Base-by-base conservation (phyloP, 2,888 invertebrate genomes). In the Arrhopalites spinosus region DNA sequence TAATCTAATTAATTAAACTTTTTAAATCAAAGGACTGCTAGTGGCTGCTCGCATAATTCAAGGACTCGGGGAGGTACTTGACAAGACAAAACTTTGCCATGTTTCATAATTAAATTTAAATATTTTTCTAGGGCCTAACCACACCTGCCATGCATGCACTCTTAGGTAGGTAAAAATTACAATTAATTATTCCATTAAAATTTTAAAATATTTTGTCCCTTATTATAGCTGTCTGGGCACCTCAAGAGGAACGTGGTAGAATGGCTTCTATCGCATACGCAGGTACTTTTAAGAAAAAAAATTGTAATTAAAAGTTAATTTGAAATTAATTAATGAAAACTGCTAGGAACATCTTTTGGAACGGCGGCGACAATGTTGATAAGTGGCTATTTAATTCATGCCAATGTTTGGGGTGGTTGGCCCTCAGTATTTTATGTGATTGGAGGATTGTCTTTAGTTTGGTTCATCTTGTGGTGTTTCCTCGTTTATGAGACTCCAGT, bases 341-440 rank as follows among this genome's bases (percentile, higher is more conserved):
- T n/a, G n/a, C n/a, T 84, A 93, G 95, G 95, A 78, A 90, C 94
- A 13, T 95, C 95, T 86, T 92, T 96, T 84, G 96, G 96, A 50
- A 95, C 95, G 75, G 93, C 96, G 1, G 88, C 94, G 77, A 93
- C 94, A 0, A 87, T 95, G 83, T 94, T 95, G 2, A 23, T 59
- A 2, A 59, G 93, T 1, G 94, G 94, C 0, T 92, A 92, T 89
- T 86, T 95, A 0, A 95, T 94, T 84, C 91, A 92, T 0, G 86
- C 92, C 61, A 89, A 91, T 63, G 90, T 90, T 76, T 88, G 88
- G 80, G 91, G 91, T 13, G 95, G 95, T 0, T 95, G 95, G 95
- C 94, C 94, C 0, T 88, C 93, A 11, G 92, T 94, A 64, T 95
- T 95, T 87, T 95, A 95, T 84, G 86, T 94, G 72, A 94, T 94